phyloP scores from a whole-genome alignment of 2,113 vertebrate genomes.

The Cyprinus carpio region DNA sequence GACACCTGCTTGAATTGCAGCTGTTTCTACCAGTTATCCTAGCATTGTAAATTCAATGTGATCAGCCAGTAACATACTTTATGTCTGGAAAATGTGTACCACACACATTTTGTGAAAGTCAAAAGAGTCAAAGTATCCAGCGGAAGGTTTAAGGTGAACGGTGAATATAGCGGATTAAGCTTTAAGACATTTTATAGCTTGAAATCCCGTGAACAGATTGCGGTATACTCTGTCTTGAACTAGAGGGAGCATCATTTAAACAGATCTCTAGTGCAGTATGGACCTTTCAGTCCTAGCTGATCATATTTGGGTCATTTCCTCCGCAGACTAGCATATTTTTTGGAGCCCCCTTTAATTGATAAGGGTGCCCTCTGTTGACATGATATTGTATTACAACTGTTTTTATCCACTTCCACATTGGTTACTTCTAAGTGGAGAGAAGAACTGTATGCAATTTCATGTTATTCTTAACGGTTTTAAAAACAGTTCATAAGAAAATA shows the following conservation, averaged over 20 bases:
- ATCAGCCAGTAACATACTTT: neutral
- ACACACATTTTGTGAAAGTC: constrained; percentile 30
- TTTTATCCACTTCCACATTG: neutral
- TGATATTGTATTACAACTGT: constrained; percentile 36
- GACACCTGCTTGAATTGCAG: constrained; percentile 30
- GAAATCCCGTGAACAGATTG: neutral
- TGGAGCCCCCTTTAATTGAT: constrained; percentile 50
- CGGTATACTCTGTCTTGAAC: neutral
- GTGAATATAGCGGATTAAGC: neutral
- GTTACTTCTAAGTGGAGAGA: neutral
- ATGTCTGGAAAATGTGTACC: constrained; percentile 26
- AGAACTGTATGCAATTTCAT: neutral
- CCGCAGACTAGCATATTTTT: neutral
- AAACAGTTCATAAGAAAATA: neutral
- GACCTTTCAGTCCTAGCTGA: neutral
- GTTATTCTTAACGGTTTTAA: neutral
- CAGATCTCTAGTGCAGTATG: neutral
- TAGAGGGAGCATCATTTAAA: neutral
- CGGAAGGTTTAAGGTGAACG: neutral
- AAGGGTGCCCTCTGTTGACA: constrained; percentile 62
- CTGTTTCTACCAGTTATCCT: constrained; percentile 31
- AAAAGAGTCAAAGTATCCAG: neutral
- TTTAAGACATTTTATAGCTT: constrained; percentile 4
- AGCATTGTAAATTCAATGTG: neutral
- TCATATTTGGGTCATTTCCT: constrained; percentile 21